phyloP scores from a whole-genome alignment of 2,113 vertebrate species.

The Rhabdomys dilectus region DNA sequence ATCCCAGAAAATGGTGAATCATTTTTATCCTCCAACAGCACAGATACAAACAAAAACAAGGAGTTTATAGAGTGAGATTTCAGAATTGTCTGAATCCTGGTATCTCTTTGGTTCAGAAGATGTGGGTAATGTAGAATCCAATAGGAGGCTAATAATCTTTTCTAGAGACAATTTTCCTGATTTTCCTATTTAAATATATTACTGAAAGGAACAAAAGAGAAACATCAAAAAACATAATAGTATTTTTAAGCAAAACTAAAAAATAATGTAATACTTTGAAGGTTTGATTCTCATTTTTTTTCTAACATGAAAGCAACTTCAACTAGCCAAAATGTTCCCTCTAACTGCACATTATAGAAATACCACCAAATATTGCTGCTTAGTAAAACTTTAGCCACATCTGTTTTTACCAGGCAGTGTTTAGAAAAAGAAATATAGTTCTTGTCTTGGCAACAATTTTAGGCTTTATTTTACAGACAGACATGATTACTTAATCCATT shows the following conservation, averaged over 20 bases:
- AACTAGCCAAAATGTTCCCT: slow-evolving; percentile 14
- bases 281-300: neutral
- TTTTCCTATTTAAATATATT: slow-evolving; percentile 45
- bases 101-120: neutral
- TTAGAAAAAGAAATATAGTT: slow-evolving; percentile 42
- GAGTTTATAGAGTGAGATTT: slow-evolving; percentile 1
- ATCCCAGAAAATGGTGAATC: neutral
- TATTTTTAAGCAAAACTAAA: slow-evolving; percentile 19
- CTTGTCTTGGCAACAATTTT: slow-evolving; percentile 30
- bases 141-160: neutral
- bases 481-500: slow-evolving; percentile 30
- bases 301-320: slow-evolving; percentile 36
- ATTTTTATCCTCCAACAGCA: neutral
- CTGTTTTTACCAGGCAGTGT: slow-evolving; percentile 37
- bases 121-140: neutral
- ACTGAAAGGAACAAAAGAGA: slow-evolving; percentile 9
- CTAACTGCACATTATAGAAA: neutral
- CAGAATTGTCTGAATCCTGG: neutral
- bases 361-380: neutral
- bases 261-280: slow-evolving; percentile 14
- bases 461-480: slow-evolving; percentile 12
- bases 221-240: slow-evolving; percentile 14
- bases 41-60: neutral
- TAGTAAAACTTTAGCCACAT: neutral
- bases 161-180: slow-evolving; percentile 3